Conservation (phyloP, 2,888 invertebrate genomes). For the Periphyllus acericola region DNA sequence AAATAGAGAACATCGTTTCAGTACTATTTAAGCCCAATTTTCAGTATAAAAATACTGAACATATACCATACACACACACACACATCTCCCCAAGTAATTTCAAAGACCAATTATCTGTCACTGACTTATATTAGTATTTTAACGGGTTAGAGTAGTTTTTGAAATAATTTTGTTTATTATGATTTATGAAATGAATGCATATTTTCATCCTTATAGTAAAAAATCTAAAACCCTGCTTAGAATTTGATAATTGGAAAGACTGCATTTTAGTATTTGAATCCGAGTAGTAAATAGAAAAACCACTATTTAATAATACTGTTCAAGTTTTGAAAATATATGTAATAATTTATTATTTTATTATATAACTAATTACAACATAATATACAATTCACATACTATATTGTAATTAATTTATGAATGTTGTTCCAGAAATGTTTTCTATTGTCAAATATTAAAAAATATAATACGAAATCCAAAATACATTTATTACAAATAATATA, state of each 20-base stretch:
- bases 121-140: background rate
- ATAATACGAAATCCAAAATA: slow-evolving; percentile 30
- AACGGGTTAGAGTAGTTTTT: background rate
- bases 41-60: background rate
- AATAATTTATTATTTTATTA: background rate
- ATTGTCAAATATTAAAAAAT: slow-evolving; percentile 30
- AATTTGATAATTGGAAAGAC: slow-evolving; percentile 52
- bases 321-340: slow-evolving; percentile 14
- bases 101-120: background rate
- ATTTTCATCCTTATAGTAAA: slow-evolving; percentile 24
- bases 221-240: slow-evolving; percentile 57
- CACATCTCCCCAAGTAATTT: background rate
- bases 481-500: slow-evolving; percentile 19
- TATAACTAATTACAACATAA: too few species aligned
- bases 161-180: background rate
- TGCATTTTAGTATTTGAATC: slow-evolving; percentile 6
- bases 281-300: background rate
- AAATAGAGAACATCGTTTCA: background rate
- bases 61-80: background rate
- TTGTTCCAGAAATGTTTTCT: background rate
- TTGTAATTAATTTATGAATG: slow-evolving; percentile 3
- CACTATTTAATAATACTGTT: slow-evolving; percentile 18
- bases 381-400: too few species aligned
- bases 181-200: background rate
- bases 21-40: background rate